Base-by-base conservation (phyloP, 1,140 invertebrate genomes). In the Microvelia longipes region DNA sequence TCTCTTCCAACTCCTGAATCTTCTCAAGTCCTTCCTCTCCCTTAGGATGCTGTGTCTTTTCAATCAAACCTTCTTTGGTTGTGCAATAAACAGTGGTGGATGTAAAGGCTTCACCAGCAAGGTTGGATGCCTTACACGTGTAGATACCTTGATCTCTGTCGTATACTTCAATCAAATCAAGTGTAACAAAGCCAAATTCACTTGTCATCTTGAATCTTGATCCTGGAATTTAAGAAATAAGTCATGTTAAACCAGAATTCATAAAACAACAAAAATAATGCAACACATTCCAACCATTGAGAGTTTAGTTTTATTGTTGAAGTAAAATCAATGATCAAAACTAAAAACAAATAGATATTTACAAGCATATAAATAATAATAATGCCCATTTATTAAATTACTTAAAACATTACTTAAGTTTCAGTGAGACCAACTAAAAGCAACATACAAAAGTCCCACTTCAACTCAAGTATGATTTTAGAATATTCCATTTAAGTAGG, bases 81-180 rank as follows among this genome's bases (percentile, higher is more conserved):
- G 85, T 85, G 72, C 92, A 93, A 76, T 88, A 91, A 70, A 95
- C 85, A 15, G 92, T 93, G 0, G 92, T 92, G 0, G 92, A 92
- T 19, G 93, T 95, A 74, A 94, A 95, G 0, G 93, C 92, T 82
- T 96, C 93, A 13, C 93, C 93, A 70, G 85, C 83, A 78, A 87
- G 89, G 73, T 94, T 94, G 72, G 84, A 90, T 19, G 91, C 91
- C 76, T 93, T 92, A 79, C 90, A 92, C 2, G 93, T 95, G 77
- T 96, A 96, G 73, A 95, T 90, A 72, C 96, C 96, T 77, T 93
- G 91, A 80, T 99, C 97, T 74, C 94, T 86, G 73, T 93, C 89
- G 78, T 96, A 92, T 0, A 93, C 87, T 77, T 96, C 92, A 64
- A 86, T 91, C 62, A 96, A 80, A 78, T 95, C 92, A 65, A 98